Evolutionary conservation across 2,797 vertebrate genomes (phyloP), one percentile per base, ranked within the genome.

Genomic region (Podargus strigoides): DNA sequence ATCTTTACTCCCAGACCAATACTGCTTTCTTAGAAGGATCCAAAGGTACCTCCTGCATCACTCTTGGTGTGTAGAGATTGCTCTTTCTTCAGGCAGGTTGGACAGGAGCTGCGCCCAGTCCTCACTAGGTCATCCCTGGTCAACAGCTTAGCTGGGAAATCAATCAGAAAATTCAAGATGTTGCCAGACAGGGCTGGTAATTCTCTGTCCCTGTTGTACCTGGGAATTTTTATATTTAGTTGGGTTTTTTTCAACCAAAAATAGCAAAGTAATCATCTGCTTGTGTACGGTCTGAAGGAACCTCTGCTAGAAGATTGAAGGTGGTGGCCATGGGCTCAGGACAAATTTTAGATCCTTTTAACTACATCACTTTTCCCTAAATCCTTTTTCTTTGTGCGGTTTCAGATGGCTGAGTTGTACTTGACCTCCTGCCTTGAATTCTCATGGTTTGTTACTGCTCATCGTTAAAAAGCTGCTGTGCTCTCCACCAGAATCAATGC

Each of bases 101-200:
- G 68, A 27, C n/a, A 66, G 50, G 79, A 95, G 41, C 66, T 37
- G 49, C 55, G 63, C 58, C 1, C 14, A 28, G 4, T 27, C 75
- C 49, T 77, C 9, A 0, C 53, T 64, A 62, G 87, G 85, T 91
- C 73, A 42, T 41, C 66, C 52, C 62, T 52, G 85, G 56, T 74
- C 95, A 92, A 50, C 76, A 70, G 76, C 80, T 94, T 80, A n/a
- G 66, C 80, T 78, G 62, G 73, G 55, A 86, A 88, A 92, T 88
- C 95, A 81, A 74, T 92, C 69, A 17, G 79, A 64, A 81, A 88
- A 41, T 66, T 67, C 66, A 34, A 49, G 62, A 16, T 49, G 78
- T 67, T 68, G 62, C 62, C 63, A 46, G 39, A 36, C 4, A 36
- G 78, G 74, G 53, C 76, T 84, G 83, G 80, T 74, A 56, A 39